Conservation (phyloP, 2,113 vertebrate species). For the Myotis brandtii region DNA sequence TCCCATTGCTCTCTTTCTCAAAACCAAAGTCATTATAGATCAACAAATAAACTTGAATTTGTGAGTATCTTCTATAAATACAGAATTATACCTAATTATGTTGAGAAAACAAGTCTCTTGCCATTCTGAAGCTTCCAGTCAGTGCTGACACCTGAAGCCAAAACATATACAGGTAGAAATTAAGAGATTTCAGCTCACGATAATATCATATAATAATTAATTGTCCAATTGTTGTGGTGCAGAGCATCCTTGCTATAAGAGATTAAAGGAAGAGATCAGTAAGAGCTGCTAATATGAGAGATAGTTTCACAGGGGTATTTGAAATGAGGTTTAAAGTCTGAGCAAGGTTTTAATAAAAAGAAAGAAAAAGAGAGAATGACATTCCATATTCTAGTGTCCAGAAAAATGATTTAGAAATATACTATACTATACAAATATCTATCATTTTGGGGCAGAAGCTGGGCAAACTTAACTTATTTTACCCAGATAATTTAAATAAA, state of each 20-base stretch:
- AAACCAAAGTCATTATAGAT: conserved; percentile 48
- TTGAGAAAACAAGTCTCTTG: conserved; percentile 11
- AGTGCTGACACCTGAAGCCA: conserved; percentile 1
- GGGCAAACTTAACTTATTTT: background rate
- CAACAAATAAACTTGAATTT: conserved; percentile 13
- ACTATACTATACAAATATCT: background rate
- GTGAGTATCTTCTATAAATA: conserved; percentile 30
- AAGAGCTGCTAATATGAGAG: background rate
- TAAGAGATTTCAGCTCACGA: background rate
- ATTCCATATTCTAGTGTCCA: background rate
- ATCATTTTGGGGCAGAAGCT: background rate
- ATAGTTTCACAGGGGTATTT: background rate
- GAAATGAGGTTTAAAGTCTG: background rate
- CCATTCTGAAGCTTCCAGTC: background rate
- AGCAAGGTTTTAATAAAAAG: conserved; percentile 37
- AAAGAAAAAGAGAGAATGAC: background rate
- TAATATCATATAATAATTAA: conserved; percentile 39
- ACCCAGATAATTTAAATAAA: conserved; percentile 52
- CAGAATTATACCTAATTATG: background rate
- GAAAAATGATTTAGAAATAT: background rate
- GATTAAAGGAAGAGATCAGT: background rate
- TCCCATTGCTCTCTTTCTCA: background rate
- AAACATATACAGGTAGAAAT: background rate
- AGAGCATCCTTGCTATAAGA: background rate
- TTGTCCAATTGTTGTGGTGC: background rate